Evolutionary conservation across 2,113 vertebrate genomes (phyloP), one percentile per base, ranked within the genome.

Genomic region (Nothocercus julius): DNA sequence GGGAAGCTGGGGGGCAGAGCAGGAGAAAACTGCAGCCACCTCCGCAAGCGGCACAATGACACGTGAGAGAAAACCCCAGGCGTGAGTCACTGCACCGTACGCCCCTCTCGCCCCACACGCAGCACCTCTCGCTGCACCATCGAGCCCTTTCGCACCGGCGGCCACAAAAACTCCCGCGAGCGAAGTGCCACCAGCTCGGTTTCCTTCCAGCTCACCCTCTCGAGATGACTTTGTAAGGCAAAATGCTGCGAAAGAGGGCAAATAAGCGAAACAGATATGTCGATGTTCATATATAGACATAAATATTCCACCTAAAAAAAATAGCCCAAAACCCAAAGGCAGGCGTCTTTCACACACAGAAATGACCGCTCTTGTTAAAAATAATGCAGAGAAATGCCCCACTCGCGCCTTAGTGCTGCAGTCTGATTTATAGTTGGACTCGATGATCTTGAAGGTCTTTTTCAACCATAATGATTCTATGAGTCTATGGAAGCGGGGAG

Each of bases 21-120:
- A 22, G 54, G 42, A 66, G 63, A 93, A 95, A 92, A 85, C 72
- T 49, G 86, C 90, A 47, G 90, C 85, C 61, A 85, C 72, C 66
- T 83, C 45, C 59, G 18, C 93, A 73, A 0, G 20, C 75, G 44
- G 68, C 58, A 51, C 2, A 0, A 7, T 8, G 75, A 61, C 89
- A 94, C 89, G 66, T 30, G 72, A 92, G 82, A 91, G 70, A 92
- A 95, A 96, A 95, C 13, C 78, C 58, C 22, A 1, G 2, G 5
- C 58, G 90, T 91, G 89, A 96, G 86, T 95, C 93, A 95, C 5
- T 42, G 34, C 21, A 5, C 51, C 13, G 36, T 13, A 22, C 62
- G 58, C 70, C n/a, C n/a, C 20, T 9, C 44, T n/a, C 25, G 16
- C 47, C 20, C 44, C 63, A 16, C 19, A 15, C 22, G 45, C 6